These are phyloP conservation scores for Drosophila saltans DNA, from an alignment of 1,140 invertebrate species.

Conservation along the genomic window DNA sequence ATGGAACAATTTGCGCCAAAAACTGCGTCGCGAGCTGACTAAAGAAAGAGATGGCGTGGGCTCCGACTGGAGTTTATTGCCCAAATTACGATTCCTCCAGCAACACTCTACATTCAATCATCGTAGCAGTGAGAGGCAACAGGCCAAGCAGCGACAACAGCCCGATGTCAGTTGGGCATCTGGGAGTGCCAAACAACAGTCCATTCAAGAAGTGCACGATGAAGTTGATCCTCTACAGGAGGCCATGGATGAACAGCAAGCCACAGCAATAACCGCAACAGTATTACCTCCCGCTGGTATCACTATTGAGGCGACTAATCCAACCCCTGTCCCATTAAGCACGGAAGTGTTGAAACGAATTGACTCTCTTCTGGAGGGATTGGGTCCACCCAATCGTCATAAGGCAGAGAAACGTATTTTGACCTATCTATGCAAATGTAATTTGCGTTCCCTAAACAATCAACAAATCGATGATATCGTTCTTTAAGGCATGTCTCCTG, in stretches of 20 bases:
- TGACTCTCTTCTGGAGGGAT: conserved; percentile 65
- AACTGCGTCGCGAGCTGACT: conserved; percentile 45
- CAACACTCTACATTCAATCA: conserved; percentile 22
- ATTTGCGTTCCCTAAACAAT: conserved; percentile 61
- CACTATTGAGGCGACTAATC: not conserved
- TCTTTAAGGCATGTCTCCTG: conserved; percentile 39
- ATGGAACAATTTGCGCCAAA: conserved; percentile 64
- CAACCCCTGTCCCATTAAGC: not conserved
- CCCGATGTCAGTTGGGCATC: conserved; percentile 20
- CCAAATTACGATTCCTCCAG: conserved; percentile 57
- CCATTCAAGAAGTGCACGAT: conserved; percentile 57
- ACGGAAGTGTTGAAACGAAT: conserved; percentile 58
- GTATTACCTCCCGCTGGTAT: conserved; percentile 5
- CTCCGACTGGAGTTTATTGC: conserved; percentile 66
- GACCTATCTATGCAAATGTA: conserved; percentile 73
- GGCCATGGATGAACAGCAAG: conserved; percentile 77
- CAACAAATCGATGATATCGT: conserved; percentile 71
- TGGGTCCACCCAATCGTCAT: conserved; percentile 55
- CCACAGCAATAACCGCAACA: not conserved
- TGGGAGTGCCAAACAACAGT: conserved; percentile 31
- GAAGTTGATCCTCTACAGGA: conserved; percentile 73
- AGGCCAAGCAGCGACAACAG: conserved; percentile 20
- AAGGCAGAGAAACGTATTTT: conserved; percentile 72
- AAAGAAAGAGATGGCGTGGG: conserved; percentile 45
- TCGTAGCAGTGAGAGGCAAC: conserved; percentile 11